These are phyloP conservation scores for Operophtera brumata DNA, from an alignment of 2,888 invertebrate species.

Conservation along the genomic window DNA sequence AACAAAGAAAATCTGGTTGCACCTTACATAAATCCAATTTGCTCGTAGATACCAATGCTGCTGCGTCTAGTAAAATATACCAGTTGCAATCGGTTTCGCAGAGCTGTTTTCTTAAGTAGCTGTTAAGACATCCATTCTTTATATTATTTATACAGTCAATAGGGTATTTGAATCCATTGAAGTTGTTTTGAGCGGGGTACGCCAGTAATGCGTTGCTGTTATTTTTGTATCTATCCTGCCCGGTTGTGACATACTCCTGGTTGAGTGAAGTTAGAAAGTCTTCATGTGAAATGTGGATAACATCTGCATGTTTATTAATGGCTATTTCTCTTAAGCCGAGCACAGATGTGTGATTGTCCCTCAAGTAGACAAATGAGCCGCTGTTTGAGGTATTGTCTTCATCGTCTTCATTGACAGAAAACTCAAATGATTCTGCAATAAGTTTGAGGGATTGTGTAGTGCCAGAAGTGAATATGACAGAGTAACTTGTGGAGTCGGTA, in stretches of 20 bases:
- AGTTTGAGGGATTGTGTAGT: constrained; percentile 93
- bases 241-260: constrained; percentile 25
- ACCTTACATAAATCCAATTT: constrained; percentile 85
- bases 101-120: constrained; percentile 56
- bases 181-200: constrained; percentile 97
- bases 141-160: constrained; percentile 84
- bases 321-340: constrained; percentile 93
- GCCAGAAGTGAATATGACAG: constrained; percentile 95
- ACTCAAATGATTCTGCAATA: constrained; percentile 90
- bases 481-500: constrained; percentile 88
- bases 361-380: constrained; percentile 88
- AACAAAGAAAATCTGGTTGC: constrained; percentile 92
- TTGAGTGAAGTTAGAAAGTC: constrained; percentile 73
- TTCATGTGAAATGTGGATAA: constrained; percentile 80
- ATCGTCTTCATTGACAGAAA: constrained; percentile 55
- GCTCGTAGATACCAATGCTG: constrained; percentile 89
- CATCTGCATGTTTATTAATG: constrained; percentile 72
- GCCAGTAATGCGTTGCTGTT: constrained; percentile 83
- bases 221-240: constrained; percentile 42
- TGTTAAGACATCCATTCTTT: constrained; percentile 80
- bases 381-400: constrained; percentile 43
- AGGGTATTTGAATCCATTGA: constrained; percentile 95
- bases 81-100: constrained; percentile 76
- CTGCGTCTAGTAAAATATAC: constrained; percentile 93
- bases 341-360: constrained; percentile 97